Evolutionary conservation across 1,140 invertebrate genomes (phyloP).

Genomic region (Zophobas morio): DNA sequence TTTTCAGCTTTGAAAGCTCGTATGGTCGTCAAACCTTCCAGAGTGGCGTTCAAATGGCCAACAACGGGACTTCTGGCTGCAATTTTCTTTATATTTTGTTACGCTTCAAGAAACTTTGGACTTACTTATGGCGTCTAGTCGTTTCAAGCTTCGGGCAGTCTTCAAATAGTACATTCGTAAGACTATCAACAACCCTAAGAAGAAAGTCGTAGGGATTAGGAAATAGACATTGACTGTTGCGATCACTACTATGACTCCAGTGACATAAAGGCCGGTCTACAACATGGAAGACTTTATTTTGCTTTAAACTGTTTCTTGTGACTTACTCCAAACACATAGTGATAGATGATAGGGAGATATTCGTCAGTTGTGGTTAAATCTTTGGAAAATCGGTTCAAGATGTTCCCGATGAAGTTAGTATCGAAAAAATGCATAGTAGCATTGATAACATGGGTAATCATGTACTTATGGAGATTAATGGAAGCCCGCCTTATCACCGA

Average conservation of each 20-base stretch:
- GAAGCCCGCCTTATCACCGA: conserved; percentile 69
- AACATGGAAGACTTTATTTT: neutral
- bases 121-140: conserved; percentile 72
- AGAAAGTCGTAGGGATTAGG: conserved; percentile 67
- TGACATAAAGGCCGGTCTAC: conserved; percentile 18
- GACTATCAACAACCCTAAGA: conserved; percentile 71
- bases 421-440: conserved; percentile 80
- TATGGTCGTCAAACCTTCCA: conserved; percentile 87
- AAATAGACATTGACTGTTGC: conserved; percentile 54
- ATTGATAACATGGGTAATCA: conserved; percentile 75
- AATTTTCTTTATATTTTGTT: neutral
- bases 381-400: conserved; percentile 76
- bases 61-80: conserved; percentile 17
- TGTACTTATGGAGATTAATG: conserved; percentile 76
- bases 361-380: conserved; percentile 66
- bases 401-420: conserved; percentile 68
- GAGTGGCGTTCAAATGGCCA: conserved; percentile 75
- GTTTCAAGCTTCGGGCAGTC: conserved; percentile 76
- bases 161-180: conserved; percentile 74
- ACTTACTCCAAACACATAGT: conserved; percentile 24
- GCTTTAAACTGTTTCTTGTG: conserved; percentile 8
- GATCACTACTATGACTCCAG: conserved; percentile 54
- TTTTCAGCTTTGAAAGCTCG: conserved; percentile 85
- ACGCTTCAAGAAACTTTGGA: no score
- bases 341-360: conserved; percentile 1